Percentiles rank a stretch among this genome's conserved stretches.
Conservation (phyloP, 30 jellyfish, hydroid and myxozoan species). For the Aurelia sp. region DNA sequence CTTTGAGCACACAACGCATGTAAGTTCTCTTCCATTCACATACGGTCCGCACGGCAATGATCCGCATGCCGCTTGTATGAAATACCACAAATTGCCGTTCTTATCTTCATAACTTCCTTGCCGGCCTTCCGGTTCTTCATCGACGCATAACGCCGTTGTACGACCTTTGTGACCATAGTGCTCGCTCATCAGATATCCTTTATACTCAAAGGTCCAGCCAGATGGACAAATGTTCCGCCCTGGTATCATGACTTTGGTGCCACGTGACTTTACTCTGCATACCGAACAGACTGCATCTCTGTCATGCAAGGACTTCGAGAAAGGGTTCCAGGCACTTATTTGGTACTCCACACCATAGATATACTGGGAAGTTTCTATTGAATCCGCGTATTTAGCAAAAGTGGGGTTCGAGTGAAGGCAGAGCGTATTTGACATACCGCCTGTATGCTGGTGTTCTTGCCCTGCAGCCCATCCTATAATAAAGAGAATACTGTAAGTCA, state of each 20-base stretch:
- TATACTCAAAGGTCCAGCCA: conserved; percentile 87
- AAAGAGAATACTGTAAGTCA: not conserved
- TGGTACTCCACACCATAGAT: conserved; percentile 88
- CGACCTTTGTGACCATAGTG: conserved; percentile 77
- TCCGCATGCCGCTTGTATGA: conserved; percentile 46
- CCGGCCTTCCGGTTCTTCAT: conserved; percentile 54
- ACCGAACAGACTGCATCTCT: conserved; percentile 86
- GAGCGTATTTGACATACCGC: conserved; percentile 95
- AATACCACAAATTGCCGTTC: conserved; percentile 57
- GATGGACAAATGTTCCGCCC: conserved; percentile 87
- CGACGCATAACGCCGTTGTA: conserved; percentile 92
- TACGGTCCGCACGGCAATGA: conserved; percentile 65
- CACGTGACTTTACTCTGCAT: conserved; percentile 72
- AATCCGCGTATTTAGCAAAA: conserved; percentile 52
- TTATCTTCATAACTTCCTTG: conserved; percentile 13
- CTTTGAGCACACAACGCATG: conserved; percentile 66
- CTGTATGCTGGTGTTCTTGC: conserved; percentile 73
- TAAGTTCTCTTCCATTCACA: conserved; percentile 34
- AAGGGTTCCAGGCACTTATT: conserved; percentile 36
- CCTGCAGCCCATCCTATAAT: conserved; percentile 81
- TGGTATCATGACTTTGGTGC: conserved; percentile 86
- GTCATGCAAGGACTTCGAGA: conserved; percentile 26
- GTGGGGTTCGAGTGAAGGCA: conserved; percentile 84
- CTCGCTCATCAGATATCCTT: conserved; percentile 87
- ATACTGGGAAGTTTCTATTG: conserved; percentile 32